Percentiles rank a stretch among this genome's conserved stretches.
Evolutionary conservation across 2,113 vertebrate species (phyloP).

Genomic region (Toxostoma redivivum): DNA sequence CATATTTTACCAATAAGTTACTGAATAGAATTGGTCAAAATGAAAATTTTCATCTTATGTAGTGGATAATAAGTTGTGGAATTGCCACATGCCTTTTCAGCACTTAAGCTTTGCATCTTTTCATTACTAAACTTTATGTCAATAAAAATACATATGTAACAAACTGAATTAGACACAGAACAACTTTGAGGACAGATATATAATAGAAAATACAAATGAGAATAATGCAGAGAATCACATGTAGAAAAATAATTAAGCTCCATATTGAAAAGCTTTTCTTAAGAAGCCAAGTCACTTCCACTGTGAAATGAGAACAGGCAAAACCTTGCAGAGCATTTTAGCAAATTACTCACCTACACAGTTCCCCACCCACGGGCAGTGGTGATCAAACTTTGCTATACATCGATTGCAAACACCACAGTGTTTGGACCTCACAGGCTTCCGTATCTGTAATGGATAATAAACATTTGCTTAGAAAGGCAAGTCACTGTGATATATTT

Average conservation of each 20-base stretch:
- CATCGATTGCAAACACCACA: conserved; percentile 98
- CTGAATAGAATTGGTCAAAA: neutral
- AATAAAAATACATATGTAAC: neutral
- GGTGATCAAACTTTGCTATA: conserved; percentile 98
- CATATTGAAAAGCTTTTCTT: neutral
- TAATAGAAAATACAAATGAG: neutral
- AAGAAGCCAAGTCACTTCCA: neutral
- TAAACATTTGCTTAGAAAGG: neutral
- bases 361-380: conserved; percentile 99
- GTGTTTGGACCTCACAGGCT: conserved; percentile 97
- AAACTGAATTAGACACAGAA: neutral
- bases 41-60: neutral
- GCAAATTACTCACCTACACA: conserved; percentile 88
- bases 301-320: neutral
- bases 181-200: neutral
- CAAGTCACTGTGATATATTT: neutral
- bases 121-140: neutral
- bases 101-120: neutral
- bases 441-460: conserved; percentile 85
- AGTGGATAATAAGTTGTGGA: neutral
- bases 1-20: neutral
- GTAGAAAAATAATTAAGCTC: neutral
- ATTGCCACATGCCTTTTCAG: neutral
- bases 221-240: neutral
- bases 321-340: neutral